Conservation (phyloP, 2,888 invertebrate genomes). For the Hartigia nigra region DNA sequence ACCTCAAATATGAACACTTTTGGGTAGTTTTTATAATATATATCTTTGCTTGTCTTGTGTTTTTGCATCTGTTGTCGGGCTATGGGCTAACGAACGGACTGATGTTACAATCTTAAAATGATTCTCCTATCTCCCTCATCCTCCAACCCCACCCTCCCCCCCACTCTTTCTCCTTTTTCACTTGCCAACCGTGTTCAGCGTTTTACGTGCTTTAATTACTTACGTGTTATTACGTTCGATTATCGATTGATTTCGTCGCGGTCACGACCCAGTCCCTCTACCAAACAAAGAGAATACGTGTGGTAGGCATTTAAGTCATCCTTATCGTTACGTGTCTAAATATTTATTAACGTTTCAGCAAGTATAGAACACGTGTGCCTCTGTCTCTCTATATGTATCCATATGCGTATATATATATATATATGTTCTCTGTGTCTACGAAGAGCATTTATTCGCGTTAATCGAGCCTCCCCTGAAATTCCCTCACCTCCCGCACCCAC, state of each 20-base stretch:
- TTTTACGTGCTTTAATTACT: neutral
- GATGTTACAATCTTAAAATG: neutral
- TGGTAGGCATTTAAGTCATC: slow-evolving; percentile 48
- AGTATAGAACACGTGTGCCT: neutral
- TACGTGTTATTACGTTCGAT: neutral
- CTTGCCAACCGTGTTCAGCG: neutral
- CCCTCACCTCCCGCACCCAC: too few species aligned
- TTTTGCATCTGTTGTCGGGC: neutral
- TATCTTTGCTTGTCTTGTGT: neutral
- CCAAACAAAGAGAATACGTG: slow-evolving; percentile 33
- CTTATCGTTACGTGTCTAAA: slow-evolving; percentile 27
- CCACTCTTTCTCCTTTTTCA: neutral
- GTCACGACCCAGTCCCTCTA: neutral
- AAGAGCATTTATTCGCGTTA: neutral
- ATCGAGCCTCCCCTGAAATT: neutral
- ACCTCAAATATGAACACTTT: slow-evolving; percentile 62
- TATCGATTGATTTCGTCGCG: neutral
- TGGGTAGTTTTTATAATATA: slow-evolving; percentile 50
- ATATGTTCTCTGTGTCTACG: neutral
- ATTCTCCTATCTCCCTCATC: neutral
- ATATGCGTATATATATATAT: neutral
- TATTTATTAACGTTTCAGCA: neutral
- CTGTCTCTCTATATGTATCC: neutral
- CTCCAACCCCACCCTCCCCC: too few species aligned
- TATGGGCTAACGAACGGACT: neutral